Base-by-base conservation (phyloP, 2,113 vertebrate genomes). In the Syngnathus typhle region DNA sequence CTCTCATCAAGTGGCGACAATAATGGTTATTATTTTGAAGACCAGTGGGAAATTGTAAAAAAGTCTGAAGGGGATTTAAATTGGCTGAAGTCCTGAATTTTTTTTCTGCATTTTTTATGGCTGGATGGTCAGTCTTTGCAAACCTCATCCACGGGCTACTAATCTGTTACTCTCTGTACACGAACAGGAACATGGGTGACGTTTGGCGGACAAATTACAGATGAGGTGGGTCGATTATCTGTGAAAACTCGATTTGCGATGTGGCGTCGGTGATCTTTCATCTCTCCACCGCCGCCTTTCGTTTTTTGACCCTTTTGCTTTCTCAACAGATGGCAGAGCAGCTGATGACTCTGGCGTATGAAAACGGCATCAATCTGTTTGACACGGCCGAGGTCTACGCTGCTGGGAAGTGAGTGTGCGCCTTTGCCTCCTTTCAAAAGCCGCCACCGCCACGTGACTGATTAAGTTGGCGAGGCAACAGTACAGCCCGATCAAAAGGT, bases 111-210 rank as follows among this genome's bases (percentile, higher is more conserved):
- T 32, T 32, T 32, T 32, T 3, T 32, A 32, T 32, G 27, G 27
- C 27, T 27, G 27, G 27, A 27, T 27, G 27, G 27, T 27, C 27
- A 27, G 27, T 27, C 27, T 32, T 32, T 32, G 27, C 27, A 32
- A 32, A 32, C 27, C 27, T 3, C 27, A 32, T 32, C 27, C 27
- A 32, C 2, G 27, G 27, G 27, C 27, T 32, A 32, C 27, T 32
- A 32, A 32, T 59, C 60, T 80, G 64, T 79, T 70, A 2, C 59
- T 54, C 60, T 78, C 78, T 71, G 3, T 70, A 32, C 55, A 99
- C 96, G 97, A 86, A 99, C 55, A 99, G 97, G 97, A 86, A 99
- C 97, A 87, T 99, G 97, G 97, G 97, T 99, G 89, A 99, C 97
- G 1, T 99, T 99, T 0, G 97, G 97, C 39, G 97, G 96, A 71